Evolutionary conservation across 1,140 invertebrate species (phyloP).

Genomic region (Drosophila lini): DNA sequence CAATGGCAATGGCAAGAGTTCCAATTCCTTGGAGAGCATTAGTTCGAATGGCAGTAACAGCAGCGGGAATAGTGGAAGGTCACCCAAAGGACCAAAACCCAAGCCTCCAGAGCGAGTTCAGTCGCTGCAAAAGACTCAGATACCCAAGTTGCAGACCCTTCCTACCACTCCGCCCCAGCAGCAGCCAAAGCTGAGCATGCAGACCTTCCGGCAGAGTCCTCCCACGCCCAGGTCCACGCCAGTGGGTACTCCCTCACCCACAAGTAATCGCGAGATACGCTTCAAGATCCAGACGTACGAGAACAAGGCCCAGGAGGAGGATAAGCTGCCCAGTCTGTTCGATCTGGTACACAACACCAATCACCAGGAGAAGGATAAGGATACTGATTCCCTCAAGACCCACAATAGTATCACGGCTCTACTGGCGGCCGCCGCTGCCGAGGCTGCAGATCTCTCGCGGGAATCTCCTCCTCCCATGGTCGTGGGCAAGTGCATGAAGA

Average conservation of each 20-base stretch:
- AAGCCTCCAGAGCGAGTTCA: slow-evolving; percentile 81
- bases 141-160: slow-evolving; percentile 69
- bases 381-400: slow-evolving; percentile 8
- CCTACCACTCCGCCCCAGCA: slow-evolving; percentile 60
- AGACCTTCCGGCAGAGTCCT: slow-evolving; percentile 73
- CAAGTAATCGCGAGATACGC: slow-evolving; percentile 69
- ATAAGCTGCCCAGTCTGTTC: slow-evolving; percentile 87
- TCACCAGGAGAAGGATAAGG: slow-evolving; percentile 23
- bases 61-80: slow-evolving; percentile 50
- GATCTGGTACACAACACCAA: slow-evolving; percentile 87
- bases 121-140: slow-evolving; percentile 73
- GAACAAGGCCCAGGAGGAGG: slow-evolving; percentile 68
- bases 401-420: slow-evolving; percentile 54
- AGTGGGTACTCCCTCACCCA: slow-evolving; percentile 60
- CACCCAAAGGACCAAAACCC: slow-evolving; percentile 74
- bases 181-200: slow-evolving; percentile 70
- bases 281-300: slow-evolving; percentile 84
- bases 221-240: slow-evolving; percentile 55
- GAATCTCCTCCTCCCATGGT: slow-evolving; percentile 71
- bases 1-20: slow-evolving; percentile 48
- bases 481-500: slow-evolving; percentile 78
- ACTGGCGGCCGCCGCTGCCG: slow-evolving; percentile 63
- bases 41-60: slow-evolving; percentile 54
- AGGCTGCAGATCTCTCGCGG: slow-evolving; percentile 58
- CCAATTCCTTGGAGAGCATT: slow-evolving; percentile 63